Evolutionary conservation across 2,113 vertebrate species (phyloP), one percentile per base, ranked within the genome.

Genomic region (Cyanistes caeruleus): DNA sequence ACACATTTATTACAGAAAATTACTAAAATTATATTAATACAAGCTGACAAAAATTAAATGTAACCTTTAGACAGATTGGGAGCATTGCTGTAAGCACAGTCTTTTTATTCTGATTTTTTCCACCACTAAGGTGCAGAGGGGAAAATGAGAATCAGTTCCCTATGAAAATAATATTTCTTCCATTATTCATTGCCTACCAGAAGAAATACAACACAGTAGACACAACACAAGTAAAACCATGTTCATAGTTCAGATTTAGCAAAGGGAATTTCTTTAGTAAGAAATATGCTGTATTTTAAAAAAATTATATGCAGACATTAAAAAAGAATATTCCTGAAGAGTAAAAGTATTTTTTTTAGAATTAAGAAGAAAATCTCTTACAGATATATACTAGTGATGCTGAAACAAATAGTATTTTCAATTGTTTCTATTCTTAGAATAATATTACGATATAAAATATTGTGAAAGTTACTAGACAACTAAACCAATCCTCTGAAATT

Each of bases 1-100:
- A 97, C 41, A 25, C n/a, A 69, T 95, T 97, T 94, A 97, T 97
- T 97, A 88, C 33, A 53, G 87, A 95, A 97, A 85, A 91, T 60
- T 1, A 72, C 35, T 79, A 27, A 67, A 65, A 69, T n/a, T 86
- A 27, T 52, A 52, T 52, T 46, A 89, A 78, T 77, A 16, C 49
- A 49, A 91, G 63, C 44, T 87, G 95, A 88, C 69, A 37, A 84
- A 87, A 92, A 89, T 52, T 33, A 92, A 90, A 76, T 9, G 64
- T 31, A 93, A 93, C 79, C 81, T 94, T 94, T 23, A 80, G 58
- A 94, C 18, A 80, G 49, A 84, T 55, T 48, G 53, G 49, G 63
- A 86, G 24, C 37, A 86, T 68, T 93, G 27, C 33, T 80, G 7
- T 33, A 74, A 74, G 86, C 25, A 43, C 31, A 51, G 31, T 39